Evolutionary conservation across 92 coral and sea anemone species (phyloP).

Genomic region (Parazoanthus swiftii): DNA sequence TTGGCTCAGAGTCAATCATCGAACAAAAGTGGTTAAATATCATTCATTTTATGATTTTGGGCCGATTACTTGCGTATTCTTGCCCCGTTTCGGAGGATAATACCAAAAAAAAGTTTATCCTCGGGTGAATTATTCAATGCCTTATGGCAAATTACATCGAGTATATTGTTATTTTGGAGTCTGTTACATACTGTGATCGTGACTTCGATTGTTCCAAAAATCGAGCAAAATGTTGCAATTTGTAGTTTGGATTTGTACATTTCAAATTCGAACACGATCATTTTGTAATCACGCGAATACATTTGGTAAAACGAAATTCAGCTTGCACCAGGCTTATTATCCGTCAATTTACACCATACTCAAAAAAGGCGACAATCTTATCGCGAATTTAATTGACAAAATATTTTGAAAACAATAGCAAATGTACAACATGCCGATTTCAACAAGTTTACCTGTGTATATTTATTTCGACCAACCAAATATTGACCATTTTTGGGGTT

Average conservation of each 20-base stretch:
- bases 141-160: constrained; percentile 11
- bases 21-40: constrained; percentile 8
- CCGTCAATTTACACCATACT: neutral
- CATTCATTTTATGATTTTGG: neutral
- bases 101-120: neutral
- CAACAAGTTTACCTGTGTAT: neutral
- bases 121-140: constrained; percentile 1
- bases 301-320: neutral
- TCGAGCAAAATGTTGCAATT: constrained; percentile 17
- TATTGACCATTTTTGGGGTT: neutral
- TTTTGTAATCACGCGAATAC: neutral
- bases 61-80: neutral
- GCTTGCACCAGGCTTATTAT: neutral
- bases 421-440: neutral
- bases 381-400: constrained; percentile 32
- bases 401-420: neutral
- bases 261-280: neutral
- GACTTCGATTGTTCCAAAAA: neutral
- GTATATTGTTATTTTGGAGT: neutral
- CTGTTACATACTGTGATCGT: neutral
- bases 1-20: constrained; percentile 1
- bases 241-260: neutral
- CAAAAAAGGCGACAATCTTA: constrained; percentile 18
- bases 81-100: neutral
- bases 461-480: neutral